Evolutionary conservation across 2,888 invertebrate genomes (phyloP), one percentile per base, ranked within the genome.

Genomic region (Ypsolopha sequella): DNA sequence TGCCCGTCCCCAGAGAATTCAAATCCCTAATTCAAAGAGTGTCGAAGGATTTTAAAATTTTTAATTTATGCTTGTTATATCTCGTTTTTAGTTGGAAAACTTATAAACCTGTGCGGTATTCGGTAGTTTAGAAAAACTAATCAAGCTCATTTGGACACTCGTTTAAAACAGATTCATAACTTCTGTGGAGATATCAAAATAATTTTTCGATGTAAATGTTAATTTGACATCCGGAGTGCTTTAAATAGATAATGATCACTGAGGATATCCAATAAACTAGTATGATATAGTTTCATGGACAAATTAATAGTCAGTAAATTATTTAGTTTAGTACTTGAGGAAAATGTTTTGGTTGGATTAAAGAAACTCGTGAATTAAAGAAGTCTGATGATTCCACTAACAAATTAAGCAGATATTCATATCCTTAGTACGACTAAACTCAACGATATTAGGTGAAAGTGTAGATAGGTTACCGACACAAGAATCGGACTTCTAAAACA

Each of bases 141-240:
- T 45, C 45, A 45, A 13, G n/a, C n/a, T 45, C 33, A 45, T 14
- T 41, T 51, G 46, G 46, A 50, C 51, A 33, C n/a, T 45, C 33
- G 34, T 14, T 41, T 51, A 44, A 48, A 50, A 51, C 48, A 7
- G 48, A 50, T 53, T 54, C 52, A 53, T 52, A 56, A 51, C 54
- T 49, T 53, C 41, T 51, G 52, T 48, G 46, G 43, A 47, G 41
- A 52, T 41, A 52, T 53, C 52, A 51, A 50, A 52, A 51, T 51
- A 52, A 48, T 52, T 54, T 50, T 52, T 52, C 49, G 35, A 53
- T 54, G 56, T 44, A 36, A 24, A 47, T 35, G 41, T 11, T 36
- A 43, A 52, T 49, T 41, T 10, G 43, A 41, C 39, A 38, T 24
- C 41, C 33, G 34, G 38, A 24, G 41, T 52, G 52, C 24, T 43